Percentiles rank a stretch among this genome's conserved stretches.
Conservation (phyloP, 2,113 vertebrate genomes). For the Morphnarchus princeps region DNA sequence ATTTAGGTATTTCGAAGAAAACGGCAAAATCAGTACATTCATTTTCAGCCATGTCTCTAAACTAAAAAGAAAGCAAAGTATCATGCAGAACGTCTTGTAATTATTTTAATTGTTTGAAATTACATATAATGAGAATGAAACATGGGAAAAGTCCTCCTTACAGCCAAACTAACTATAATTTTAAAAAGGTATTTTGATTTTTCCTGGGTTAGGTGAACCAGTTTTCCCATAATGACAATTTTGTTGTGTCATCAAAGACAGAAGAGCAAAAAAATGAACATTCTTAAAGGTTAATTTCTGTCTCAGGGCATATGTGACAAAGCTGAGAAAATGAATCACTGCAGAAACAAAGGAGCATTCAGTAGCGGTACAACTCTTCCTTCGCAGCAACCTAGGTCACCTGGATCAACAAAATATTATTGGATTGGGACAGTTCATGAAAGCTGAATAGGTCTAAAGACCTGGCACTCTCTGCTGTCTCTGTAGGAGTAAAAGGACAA, state of each 20-base stretch:
- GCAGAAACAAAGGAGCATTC: neutral
- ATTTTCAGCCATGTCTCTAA: neutral
- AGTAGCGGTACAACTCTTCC: neutral
- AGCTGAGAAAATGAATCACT: neutral
- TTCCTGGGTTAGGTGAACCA: neutral
- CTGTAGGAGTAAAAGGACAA: neutral
- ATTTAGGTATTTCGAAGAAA: neutral
- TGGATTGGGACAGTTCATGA: neutral
- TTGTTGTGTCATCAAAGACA: neutral
- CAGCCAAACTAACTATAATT: neutral
- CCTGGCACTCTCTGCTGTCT: neutral
- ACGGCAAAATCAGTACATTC: neutral
- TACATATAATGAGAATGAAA: neutral
- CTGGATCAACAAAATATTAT: neutral
- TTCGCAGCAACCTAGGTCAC: neutral
- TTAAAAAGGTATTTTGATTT: neutral
- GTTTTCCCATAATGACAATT: neutral
- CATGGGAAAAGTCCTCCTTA: neutral
- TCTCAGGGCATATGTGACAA: neutral
- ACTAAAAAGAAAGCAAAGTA: neutral
- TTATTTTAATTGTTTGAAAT: neutral
- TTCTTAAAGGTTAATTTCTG: neutral
- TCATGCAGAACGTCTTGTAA: neutral
- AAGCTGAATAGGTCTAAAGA: neutral
- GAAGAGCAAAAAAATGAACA: neutral